A percentile compares a stretch with the other conserved stretches of the same genome.
phyloP scores from a whole-genome alignment of 2,888 invertebrate species.

The Metellina segmentata region DNA sequence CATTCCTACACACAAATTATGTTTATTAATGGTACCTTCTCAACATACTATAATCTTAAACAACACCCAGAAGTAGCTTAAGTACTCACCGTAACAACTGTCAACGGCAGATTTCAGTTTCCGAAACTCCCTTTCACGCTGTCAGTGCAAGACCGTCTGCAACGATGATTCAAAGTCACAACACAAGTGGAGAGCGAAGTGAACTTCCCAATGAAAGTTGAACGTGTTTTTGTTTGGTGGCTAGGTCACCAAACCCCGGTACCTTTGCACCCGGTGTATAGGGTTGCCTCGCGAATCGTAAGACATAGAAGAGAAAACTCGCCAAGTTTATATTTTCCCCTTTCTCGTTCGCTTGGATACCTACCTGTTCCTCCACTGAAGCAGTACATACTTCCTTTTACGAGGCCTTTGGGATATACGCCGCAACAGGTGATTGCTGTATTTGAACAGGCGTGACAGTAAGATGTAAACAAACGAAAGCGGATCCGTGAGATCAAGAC shows the following conservation, averaged over 20 bases:
- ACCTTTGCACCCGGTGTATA: conserved; percentile 54
- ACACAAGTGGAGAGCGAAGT: neutral
- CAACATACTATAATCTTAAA: too few relatives aligned
- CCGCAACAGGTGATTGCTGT: too few relatives aligned
- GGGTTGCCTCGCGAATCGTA: conserved; percentile 22
- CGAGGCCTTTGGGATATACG: too few relatives aligned
- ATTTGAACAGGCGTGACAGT: too few relatives aligned
- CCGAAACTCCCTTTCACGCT: neutral
- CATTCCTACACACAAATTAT: too few relatives aligned
- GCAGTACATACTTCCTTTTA: too few relatives aligned
- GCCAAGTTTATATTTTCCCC: conserved; percentile 9
- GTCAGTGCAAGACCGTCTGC: neutral
- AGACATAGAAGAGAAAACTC: neutral
- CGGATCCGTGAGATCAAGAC: too few relatives aligned
- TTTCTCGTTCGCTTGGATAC: neutral
- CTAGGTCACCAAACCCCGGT: conserved; percentile 64
- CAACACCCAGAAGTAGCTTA: neutral
- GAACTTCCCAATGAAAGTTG: conserved; percentile 33
- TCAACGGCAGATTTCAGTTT: neutral
- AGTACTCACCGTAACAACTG: neutral
- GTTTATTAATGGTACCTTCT: too few relatives aligned
- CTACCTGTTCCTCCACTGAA: neutral
- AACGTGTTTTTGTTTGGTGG: conserved; percentile 23
- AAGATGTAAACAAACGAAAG: too few relatives aligned
- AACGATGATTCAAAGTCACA: neutral